Evolutionary conservation across 2,113 vertebrate genomes (phyloP).

Genomic region (Larimichthys crocea): DNA sequence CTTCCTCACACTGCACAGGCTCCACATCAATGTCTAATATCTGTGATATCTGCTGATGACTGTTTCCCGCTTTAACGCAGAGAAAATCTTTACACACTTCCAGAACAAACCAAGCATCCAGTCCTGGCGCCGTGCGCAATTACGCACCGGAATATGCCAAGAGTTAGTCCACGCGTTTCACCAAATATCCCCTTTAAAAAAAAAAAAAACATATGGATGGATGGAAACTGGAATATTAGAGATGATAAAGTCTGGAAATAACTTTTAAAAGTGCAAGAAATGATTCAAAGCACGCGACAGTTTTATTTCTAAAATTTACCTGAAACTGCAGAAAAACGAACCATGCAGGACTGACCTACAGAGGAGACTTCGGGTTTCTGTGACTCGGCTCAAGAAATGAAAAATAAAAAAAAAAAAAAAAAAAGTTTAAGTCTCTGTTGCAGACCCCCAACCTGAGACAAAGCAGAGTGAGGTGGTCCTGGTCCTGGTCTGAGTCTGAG

Average conservation of each 20-base stretch:
- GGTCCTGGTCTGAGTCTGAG: slow-evolving; percentile 30
- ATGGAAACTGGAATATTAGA: background rate
- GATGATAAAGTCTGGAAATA: background rate
- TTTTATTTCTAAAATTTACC: background rate
- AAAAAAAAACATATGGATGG: no score
- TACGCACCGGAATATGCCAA: slow-evolving; percentile 44
- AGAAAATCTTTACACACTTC: background rate
- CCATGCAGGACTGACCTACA: slow-evolving; percentile 58
- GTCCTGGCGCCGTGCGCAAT: slow-evolving; percentile 54
- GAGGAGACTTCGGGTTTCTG: background rate
- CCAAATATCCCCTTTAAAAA: background rate
- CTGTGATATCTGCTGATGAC: background rate
- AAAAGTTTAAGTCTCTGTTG: slow-evolving; percentile 11
- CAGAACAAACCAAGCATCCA: background rate
- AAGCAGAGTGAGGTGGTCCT: slow-evolving; percentile 45
- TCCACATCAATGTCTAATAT: background rate
- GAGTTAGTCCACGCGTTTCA: background rate
- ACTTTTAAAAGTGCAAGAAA: background rate
- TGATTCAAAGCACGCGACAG: background rate
- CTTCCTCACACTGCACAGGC: background rate
- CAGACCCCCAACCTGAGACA: slow-evolving; percentile 27
- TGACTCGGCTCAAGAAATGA: background rate
- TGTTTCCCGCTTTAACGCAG: background rate
- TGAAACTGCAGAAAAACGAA: background rate
- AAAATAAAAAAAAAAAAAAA: background rate